Evolutionary conservation across 23 tunicate genomes (phyloP).

Genomic region (Aplidium turbinatum): DNA sequence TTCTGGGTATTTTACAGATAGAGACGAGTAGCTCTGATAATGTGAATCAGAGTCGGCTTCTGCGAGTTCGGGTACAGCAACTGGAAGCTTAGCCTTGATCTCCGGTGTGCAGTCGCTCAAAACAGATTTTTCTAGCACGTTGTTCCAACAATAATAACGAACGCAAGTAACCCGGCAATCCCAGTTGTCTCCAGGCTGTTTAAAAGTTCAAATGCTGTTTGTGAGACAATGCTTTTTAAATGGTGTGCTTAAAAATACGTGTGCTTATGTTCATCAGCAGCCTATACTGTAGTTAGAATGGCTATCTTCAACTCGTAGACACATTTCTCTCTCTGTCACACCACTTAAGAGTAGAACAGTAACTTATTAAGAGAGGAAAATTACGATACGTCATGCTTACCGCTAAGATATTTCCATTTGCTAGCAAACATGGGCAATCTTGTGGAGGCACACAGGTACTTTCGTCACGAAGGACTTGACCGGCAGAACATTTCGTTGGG

Average conservation of each 20-base stretch:
- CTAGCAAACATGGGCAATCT: slow-evolving; percentile 88
- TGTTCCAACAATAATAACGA: slow-evolving; percentile 91
- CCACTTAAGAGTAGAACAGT: too few species aligned
- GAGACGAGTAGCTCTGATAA: slow-evolving; percentile 85
- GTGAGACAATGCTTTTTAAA: too few species aligned
- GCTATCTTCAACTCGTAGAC: too few species aligned
- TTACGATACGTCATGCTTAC: slow-evolving; percentile 30
- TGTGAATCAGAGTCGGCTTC: slow-evolving; percentile 31
- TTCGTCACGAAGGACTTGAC: slow-evolving; percentile 69
- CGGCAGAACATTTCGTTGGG: slow-evolving; percentile 53
- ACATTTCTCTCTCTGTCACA: too few species aligned
- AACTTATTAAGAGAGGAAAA: too few species aligned
- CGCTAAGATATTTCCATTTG: slow-evolving; percentile 92
- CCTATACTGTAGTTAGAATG: too few species aligned
- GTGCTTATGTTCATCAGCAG: too few species aligned
- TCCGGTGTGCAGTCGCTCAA: slow-evolving; percentile 73
- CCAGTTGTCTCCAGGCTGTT: slow-evolving; percentile 97
- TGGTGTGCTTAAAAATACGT: too few species aligned
- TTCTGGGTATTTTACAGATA: slow-evolving; percentile 75
- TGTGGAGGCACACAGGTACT: slow-evolving; percentile 65
- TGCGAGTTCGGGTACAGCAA: background rate
- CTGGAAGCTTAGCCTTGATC: slow-evolving; percentile 13
- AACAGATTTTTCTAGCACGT: slow-evolving; percentile 66
- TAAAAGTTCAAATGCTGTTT: too few species aligned
- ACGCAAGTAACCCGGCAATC: slow-evolving; percentile 91